A percentile compares a stretch with the other conserved stretches of the same genome.
Evolutionary conservation across 1,140 invertebrate species (phyloP).

Genomic region (Tetranychus urticae): DNA sequence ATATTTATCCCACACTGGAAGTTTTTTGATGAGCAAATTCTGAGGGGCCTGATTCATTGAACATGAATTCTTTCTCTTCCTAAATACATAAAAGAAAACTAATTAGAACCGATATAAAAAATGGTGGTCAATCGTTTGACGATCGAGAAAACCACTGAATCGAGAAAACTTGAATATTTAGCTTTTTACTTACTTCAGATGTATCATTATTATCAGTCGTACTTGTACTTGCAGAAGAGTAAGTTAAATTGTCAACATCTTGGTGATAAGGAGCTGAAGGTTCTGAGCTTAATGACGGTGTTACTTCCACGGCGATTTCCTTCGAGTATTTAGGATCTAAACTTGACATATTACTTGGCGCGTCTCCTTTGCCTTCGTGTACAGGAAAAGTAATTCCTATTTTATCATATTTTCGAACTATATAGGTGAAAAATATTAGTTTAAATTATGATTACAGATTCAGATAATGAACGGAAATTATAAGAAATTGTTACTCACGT

Average conservation of each 20-base stretch:
- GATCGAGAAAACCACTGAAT: too few relatives aligned
- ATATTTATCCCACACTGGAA: background rate
- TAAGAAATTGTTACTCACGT: background rate
- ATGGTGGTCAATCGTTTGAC: background rate
- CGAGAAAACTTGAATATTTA: background rate
- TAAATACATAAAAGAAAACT: background rate
- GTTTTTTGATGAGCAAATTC: background rate
- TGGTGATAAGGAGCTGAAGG: background rate
- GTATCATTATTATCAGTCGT: conserved; percentile 1
- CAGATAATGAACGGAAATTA: background rate
- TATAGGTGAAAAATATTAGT: background rate
- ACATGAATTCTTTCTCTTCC: background rate
- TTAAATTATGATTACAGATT: too few relatives aligned
- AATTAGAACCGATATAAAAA: background rate
- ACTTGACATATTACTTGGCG: background rate
- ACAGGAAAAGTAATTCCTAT: background rate
- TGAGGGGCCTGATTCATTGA: background rate
- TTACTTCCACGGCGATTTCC: background rate
- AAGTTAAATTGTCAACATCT: background rate
- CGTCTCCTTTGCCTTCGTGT: background rate
- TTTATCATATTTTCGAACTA: background rate
- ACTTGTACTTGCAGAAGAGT: background rate
- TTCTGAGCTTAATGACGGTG: background rate
- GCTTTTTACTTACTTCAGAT: background rate
- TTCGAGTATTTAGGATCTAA: background rate